Base-by-base conservation (phyloP, 1,140 invertebrate species). In the Bemisia tabaci region DNA sequence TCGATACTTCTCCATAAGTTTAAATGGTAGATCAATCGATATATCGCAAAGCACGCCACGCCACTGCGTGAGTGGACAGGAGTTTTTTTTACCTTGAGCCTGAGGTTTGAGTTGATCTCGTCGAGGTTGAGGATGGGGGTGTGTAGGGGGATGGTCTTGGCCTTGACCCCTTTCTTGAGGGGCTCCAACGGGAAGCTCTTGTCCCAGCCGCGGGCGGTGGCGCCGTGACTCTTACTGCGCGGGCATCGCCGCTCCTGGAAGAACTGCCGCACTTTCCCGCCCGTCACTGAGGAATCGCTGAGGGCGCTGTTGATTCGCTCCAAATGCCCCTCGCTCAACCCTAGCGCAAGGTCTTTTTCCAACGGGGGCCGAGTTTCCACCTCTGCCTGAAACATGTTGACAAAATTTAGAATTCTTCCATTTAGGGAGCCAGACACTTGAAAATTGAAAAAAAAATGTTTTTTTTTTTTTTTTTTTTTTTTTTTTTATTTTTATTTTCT, bases 121-220 rank as follows among this genome's bases (percentile, higher is more conserved):
- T 11, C 59, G 22, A 17, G 0, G 23, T 60, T 22, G 27, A 48
- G 60, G 48, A 17, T 48, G 24, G 59, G 26, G 61, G 22, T 23
- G 1, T 60, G 62, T 60, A 61, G 48, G 58, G 25, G 24, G 22
- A 65, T 59, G n/a, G 59, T 22, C 12, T 68, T 48, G 12, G 48
- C 61, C 12, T 68, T 48, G 5, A 9, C 48, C n/a, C 26, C 2
- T 5, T 65, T 67, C 21, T 69, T 72, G 2, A 77, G 39, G 21
- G 76, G 76, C 59, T 77, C 71, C 33, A 77, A 63, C 0, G 76
- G 75, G 67, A 75, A 71, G 59, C 72, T 73, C 64, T 72, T 73
- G 66, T 77, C 75, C 65, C 74, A 72, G 1, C 75, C 75, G 12
- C 67, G 63, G 17, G 64, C 62, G 17, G n/a, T 59, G 1, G 23